Evolutionary conservation across 1,140 invertebrate genomes (phyloP).

Genomic region (Diploscapter pachys): DNA sequence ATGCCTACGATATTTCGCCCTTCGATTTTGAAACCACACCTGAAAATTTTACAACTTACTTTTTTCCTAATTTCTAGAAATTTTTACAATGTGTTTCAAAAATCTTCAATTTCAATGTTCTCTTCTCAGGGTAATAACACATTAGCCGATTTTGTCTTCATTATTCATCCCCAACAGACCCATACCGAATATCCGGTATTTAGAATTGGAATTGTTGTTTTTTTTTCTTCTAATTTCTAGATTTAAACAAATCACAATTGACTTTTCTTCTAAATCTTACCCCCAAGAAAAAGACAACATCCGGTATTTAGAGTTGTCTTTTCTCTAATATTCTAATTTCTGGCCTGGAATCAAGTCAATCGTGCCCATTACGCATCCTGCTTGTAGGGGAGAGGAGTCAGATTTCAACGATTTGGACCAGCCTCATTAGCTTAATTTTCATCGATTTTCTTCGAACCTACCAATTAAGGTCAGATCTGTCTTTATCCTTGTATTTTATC

Average conservation of each 20-base stretch:
- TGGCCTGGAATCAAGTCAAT: neutral
- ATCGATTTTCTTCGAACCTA: no score
- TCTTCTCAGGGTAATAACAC: no score
- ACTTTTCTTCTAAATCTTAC: no score
- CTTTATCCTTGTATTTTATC: no score
- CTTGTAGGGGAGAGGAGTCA: no score
- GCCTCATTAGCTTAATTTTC: no score
- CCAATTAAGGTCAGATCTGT: no score
- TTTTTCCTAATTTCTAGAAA: neutral
- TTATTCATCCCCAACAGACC: neutral
- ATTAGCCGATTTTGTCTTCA: conserved; percentile 3
- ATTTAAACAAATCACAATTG: no score
- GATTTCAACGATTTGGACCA: no score
- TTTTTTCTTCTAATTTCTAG: neutral
- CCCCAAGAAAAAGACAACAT: no score
- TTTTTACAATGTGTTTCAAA: neutral
- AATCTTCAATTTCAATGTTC: neutral
- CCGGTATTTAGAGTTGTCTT: neutral
- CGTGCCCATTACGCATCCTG: no score
- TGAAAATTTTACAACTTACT: conserved; percentile 59
- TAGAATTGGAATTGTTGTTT: no score
- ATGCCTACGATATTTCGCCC: conserved; percentile 94
- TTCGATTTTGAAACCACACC: conserved; percentile 95
- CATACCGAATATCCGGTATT: neutral
- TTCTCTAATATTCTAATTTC: neutral